phyloP scores from a whole-genome alignment of 2,113 vertebrate species.

The Pteropus alecto region DNA sequence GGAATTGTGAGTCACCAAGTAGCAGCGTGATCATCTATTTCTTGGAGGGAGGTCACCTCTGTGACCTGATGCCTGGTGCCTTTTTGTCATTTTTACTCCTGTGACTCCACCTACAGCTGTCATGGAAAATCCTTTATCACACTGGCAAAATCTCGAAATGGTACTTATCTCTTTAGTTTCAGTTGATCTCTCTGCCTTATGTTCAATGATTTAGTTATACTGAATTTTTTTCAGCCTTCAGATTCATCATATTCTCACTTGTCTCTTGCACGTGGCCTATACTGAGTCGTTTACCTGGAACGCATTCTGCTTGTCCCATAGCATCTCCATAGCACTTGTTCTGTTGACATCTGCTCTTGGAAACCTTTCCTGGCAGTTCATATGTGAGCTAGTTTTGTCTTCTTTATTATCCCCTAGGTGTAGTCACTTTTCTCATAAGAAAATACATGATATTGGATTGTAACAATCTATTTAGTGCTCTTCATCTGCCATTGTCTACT shows the following conservation, averaged over 20 bases:
- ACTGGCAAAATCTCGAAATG: background rate
- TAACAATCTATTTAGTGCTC: background rate
- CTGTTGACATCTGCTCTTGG: background rate
- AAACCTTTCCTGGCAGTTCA: background rate
- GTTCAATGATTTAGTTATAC: background rate
- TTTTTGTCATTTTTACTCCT: background rate
- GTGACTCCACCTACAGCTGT: conserved; percentile 15
- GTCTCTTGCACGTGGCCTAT: background rate
- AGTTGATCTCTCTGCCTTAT: background rate
- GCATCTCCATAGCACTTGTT: background rate
- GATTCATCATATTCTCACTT: background rate
- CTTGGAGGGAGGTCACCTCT: background rate
- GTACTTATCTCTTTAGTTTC: background rate
- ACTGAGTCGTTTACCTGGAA: background rate
- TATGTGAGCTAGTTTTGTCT: background rate
- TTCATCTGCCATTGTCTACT: background rate
- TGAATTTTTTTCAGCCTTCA: background rate
- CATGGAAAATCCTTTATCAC: background rate
- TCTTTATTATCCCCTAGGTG: background rate
- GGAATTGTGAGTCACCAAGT: conserved; percentile 39
- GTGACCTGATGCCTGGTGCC: background rate
- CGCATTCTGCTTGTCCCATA: background rate
- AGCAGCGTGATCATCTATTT: background rate
- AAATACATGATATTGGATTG: background rate
- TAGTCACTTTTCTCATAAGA: background rate